These are phyloP conservation scores for Chloroclysta siterata DNA, from an alignment of 2,888 invertebrate genomes.

Conservation along the genomic window DNA sequence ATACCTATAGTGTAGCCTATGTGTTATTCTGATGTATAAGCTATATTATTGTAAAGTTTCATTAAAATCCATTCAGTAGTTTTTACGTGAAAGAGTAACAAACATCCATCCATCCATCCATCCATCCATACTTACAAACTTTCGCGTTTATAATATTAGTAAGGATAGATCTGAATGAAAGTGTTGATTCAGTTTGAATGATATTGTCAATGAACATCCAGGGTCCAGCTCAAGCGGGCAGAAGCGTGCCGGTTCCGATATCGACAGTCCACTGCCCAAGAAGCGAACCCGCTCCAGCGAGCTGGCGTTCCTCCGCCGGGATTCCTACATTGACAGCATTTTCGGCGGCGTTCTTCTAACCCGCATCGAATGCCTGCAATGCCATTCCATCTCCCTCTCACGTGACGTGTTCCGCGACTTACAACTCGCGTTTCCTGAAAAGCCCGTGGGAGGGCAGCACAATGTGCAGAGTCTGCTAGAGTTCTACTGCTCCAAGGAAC, in stretches of 20 bases:
- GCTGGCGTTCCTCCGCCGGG: constrained; percentile 53
- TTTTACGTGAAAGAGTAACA: no score
- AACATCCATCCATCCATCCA: no score
- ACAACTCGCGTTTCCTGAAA: constrained; percentile 90
- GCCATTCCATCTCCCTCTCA: constrained; percentile 89
- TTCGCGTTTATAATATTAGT: no score
- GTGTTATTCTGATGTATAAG: no score
- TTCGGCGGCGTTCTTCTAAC: constrained; percentile 92
- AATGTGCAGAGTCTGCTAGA: constrained; percentile 91
- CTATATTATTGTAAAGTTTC: no score
- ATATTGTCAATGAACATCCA: constrained; percentile 30
- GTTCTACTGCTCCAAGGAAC: constrained; percentile 91
- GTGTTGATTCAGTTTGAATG: neutral
- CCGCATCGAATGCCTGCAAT: constrained; percentile 89
- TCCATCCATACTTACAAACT: no score
- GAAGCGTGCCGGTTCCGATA: constrained; percentile 51
- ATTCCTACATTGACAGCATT: constrained; percentile 86
- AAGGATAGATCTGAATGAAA: no score
- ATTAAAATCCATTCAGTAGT: no score
- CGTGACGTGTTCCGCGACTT: constrained; percentile 93
- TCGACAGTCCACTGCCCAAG: constrained; percentile 47
- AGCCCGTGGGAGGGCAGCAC: constrained; percentile 73
- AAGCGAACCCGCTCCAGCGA: constrained; percentile 61
- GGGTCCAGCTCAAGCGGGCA: constrained; percentile 55
- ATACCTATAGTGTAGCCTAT: no score